Conservation (phyloP, 2,113 vertebrate genomes). For the Seriola dumerili region DNA sequence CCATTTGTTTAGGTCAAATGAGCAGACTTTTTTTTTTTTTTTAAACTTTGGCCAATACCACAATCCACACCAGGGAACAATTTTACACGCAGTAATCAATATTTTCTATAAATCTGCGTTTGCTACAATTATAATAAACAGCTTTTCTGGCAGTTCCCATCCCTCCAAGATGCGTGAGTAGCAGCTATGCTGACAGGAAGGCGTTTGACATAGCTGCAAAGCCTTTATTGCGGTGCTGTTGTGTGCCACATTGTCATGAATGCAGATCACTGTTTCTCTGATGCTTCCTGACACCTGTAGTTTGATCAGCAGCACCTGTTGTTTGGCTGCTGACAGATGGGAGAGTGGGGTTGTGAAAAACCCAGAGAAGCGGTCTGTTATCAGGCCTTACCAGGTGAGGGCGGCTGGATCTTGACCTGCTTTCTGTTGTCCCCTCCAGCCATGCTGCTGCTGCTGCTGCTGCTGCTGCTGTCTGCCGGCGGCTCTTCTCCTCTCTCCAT, state of each 20-base stretch:
- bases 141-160: not conserved
- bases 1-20: not conserved
- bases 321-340: conserved; percentile 56
- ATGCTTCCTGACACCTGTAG: conserved; percentile 46
- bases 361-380: not conserved
- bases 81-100: not conserved
- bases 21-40: not conserved
- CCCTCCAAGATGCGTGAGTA: not conserved
- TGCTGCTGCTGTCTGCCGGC: conserved; percentile 90
- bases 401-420: conserved; percentile 96
- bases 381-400: conserved; percentile 91
- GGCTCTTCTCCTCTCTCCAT: conserved; percentile 96
- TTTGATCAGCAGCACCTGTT: conserved; percentile 60
- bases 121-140: not conserved
- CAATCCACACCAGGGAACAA: not conserved
- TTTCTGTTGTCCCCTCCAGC: conserved; percentile 91
- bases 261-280: conserved; percentile 39
- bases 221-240: conserved; percentile 19
- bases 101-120: not conserved
- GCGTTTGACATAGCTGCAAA: conserved; percentile 22
- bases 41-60: not conserved
- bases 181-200: not conserved
- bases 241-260: conserved; percentile 14
- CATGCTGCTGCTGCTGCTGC: conserved; percentile 80
- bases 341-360: not conserved